Conservation (phyloP, 2,113 vertebrate species). For the Solea senegalensis region DNA sequence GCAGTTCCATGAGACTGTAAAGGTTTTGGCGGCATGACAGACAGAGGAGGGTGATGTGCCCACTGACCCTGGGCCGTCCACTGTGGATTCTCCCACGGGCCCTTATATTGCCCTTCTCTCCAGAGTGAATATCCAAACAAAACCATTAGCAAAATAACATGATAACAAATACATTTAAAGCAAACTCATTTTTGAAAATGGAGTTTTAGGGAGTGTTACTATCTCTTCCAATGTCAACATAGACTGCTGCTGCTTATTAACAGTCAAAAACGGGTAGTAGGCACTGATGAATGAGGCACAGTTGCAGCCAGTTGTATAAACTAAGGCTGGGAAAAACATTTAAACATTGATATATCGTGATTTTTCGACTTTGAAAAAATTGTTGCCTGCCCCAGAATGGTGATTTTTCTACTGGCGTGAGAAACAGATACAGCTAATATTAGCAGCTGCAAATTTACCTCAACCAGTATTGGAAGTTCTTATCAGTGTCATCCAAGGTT, state of each 20-base stretch:
- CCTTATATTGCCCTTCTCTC: constrained; percentile 1
- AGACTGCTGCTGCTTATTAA: background rate
- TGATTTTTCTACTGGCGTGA: too few species aligned
- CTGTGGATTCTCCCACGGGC: constrained; percentile 53
- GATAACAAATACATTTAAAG: background rate
- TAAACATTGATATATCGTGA: too few species aligned
- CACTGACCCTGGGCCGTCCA: constrained; percentile 33
- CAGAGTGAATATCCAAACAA: constrained; percentile 16
- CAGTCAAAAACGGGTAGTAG: background rate
- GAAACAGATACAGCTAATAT: too few species aligned
- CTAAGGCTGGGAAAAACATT: too few species aligned
- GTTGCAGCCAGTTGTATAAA: background rate
- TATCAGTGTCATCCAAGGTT: too few species aligned
- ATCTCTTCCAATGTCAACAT: background rate
- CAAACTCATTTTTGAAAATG: background rate
- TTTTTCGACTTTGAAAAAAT: too few species aligned
- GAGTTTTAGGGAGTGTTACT: background rate
- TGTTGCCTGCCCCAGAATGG: too few species aligned
- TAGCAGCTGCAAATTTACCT: too few species aligned
- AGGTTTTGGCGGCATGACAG: constrained; percentile 20
- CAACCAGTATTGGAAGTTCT: too few species aligned
- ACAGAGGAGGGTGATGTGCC: constrained; percentile 33
- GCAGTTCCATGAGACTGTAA: constrained; percentile 20
- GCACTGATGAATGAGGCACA: background rate
- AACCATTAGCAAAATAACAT: background rate